A percentile compares a stretch with the other conserved stretches of the same genome.
phyloP scores from a whole-genome alignment of 2,113 vertebrate genomes.

The Pollachius pollachius region DNA sequence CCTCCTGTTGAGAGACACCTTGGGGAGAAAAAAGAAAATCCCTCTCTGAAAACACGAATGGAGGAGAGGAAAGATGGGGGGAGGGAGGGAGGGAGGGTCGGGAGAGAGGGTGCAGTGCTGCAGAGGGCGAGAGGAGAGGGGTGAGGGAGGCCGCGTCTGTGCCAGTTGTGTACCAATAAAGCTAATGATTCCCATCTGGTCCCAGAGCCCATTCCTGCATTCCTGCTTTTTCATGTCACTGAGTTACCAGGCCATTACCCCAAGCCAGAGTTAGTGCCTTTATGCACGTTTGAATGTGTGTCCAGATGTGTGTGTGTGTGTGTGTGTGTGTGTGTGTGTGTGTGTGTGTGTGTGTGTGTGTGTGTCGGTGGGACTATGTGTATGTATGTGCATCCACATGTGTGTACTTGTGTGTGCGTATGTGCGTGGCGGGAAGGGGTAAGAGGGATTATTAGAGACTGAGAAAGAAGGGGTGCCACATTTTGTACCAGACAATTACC shows the following conservation, averaged over 20 bases:
- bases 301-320: conserved; percentile 1
- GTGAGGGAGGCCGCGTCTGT: conserved; percentile 30
- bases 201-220: conserved; percentile 47
- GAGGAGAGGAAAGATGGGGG: conserved; percentile 31
- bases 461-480: not conserved
- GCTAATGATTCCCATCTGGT: conserved; percentile 65
- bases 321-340: not conserved
- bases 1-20: not conserved
- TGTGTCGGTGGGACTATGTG: not conserved
- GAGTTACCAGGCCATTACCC: conserved; percentile 42
- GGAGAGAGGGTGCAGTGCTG: conserved; percentile 6
- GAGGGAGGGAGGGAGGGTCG: not conserved
- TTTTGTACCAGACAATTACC: conserved; percentile 36
- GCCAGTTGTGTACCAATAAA: conserved; percentile 65
- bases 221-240: conserved; percentile 50
- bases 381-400: not conserved
- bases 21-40: conserved; percentile 24
- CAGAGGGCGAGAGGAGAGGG: not conserved
- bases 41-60: conserved; percentile 33
- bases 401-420: not conserved
- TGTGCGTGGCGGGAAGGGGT: too few relatives aligned
- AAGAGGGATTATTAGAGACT: not conserved
- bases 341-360: not conserved
- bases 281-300: not conserved
- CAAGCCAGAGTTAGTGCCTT: not conserved